phyloP scores from a whole-genome alignment of 2,797 vertebrate species.

The Momotus momota region DNA sequence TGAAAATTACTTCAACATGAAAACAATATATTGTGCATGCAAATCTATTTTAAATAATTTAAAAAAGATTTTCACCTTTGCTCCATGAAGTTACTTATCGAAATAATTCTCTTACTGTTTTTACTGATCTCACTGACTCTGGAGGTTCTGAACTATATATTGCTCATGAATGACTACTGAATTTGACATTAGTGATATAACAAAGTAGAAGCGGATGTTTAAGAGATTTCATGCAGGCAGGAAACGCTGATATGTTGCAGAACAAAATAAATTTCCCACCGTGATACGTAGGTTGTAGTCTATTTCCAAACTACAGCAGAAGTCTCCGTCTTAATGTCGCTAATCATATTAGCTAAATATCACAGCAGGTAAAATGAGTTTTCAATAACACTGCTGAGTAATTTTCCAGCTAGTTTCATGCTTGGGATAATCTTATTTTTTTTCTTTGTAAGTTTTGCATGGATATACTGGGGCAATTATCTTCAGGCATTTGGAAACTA shows the following conservation, averaged over 20 bases:
- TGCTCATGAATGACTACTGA: background rate
- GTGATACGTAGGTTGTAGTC: background rate
- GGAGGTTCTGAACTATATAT: background rate
- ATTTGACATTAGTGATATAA: background rate
- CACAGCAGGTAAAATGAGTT: conserved; percentile 64
- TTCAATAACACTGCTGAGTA: conserved; percentile 54
- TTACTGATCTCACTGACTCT: background rate
- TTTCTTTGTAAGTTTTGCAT: conserved; percentile 65
- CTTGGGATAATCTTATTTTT: conserved; percentile 67
- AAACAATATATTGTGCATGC: background rate
- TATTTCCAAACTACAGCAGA: conserved; percentile 39
- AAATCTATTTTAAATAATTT: background rate
- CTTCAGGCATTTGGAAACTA: conserved; percentile 64
- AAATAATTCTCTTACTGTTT: background rate
- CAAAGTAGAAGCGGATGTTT: background rate
- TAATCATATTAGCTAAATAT: conserved; percentile 70
- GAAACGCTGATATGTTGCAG: conserved; percentile 1
- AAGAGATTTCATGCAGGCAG: background rate
- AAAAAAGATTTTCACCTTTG: background rate
- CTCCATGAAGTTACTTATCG: conserved; percentile 11
- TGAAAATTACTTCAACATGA: background rate
- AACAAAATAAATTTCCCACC: conserved; percentile 34
- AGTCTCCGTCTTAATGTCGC: background rate
- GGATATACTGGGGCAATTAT: conserved; percentile 63
- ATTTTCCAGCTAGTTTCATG: conserved; percentile 64